phyloP scores from a whole-genome alignment of 2,797 vertebrate species.

The Tachyglossus aculeatus region DNA sequence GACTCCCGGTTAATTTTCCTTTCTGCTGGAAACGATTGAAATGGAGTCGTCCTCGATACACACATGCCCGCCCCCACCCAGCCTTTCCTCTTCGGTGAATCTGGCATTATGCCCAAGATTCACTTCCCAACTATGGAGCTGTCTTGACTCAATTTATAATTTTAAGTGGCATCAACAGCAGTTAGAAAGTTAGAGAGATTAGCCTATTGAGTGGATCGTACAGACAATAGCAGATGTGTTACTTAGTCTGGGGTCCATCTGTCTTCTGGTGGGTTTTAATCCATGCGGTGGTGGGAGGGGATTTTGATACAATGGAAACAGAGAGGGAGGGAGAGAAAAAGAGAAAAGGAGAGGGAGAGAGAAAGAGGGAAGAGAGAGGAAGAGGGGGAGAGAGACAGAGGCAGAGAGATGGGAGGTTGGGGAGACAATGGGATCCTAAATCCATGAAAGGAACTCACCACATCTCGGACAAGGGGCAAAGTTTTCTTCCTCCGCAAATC shows the following conservation, averaged over 20 bases:
- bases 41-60: background rate
- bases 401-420: background rate
- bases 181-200: conserved; percentile 10
- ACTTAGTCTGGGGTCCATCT: background rate
- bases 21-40: background rate
- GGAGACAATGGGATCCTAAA: background rate
- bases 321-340: background rate
- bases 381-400: background rate
- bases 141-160: conserved; percentile 18
- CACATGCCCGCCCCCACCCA: no score
- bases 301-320: no score
- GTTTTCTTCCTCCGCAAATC: conserved; percentile 96
- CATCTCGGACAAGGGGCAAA: conserved; percentile 93
- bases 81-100: background rate
- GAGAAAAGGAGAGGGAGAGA: background rate
- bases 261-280: background rate
- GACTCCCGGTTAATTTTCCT: background rate
- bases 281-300: conserved; percentile 5
- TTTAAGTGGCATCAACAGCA: conserved; percentile 14
- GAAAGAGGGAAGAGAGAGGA: background rate
- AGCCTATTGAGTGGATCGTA: background rate
- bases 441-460: conserved; percentile 84
- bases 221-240: conserved; percentile 1
- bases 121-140: background rate
- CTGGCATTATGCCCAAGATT: background rate